Base-by-base conservation (phyloP, 2,888 invertebrate genomes). In the Andrena praecox region DNA sequence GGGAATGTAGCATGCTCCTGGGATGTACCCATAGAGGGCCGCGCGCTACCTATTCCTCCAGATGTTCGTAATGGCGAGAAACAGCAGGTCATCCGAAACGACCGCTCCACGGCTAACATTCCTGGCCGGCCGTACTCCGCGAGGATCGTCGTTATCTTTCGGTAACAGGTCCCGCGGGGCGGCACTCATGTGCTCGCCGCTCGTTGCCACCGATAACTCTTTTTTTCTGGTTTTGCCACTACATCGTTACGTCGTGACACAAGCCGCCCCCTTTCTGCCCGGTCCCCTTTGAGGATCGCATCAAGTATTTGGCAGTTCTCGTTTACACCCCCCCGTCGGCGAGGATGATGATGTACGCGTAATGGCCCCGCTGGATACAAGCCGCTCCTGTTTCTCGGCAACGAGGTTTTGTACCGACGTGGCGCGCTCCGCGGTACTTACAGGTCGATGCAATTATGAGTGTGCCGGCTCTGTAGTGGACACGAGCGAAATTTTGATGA, bases 61-160 rank as follows among this genome's bases (percentile, higher is more conserved):
- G 81, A 71, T 81, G 77, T 42, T 50, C 73, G 69, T 77, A 71
- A 84, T 33, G 68, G 75, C 78, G 78, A 64, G 75, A 33, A 78
- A 56, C 78, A 50, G 63, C 63, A 59, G 54, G 78, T 75, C 77
- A 68, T 68, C 69, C 50, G 59, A 56, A 72, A 72, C 72, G 56
- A 48, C 42, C 56, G 35, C 56, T 54, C 48, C 48, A 35, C 59
- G n/a, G 16, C 29, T 24, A 59, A 79, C 70, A 56, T 78, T 48
- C 35, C 69, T 42, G 42, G 63, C 35, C 59, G 59, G 60, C 60
- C 63, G 56, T 56, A 56, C 10, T 60, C 70, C 70, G 77, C 78
- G 66, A 67, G 77, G 67, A 81, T 87, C 85, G 83, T 88, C 80
- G 88, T 85, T 88, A 88, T 88, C 86, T 81, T 80, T 71, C 63